A percentile compares a stretch with the other conserved stretches of the same genome.
phyloP scores from a whole-genome alignment of 2,888 invertebrate species.

The Drosophila anomelani region DNA sequence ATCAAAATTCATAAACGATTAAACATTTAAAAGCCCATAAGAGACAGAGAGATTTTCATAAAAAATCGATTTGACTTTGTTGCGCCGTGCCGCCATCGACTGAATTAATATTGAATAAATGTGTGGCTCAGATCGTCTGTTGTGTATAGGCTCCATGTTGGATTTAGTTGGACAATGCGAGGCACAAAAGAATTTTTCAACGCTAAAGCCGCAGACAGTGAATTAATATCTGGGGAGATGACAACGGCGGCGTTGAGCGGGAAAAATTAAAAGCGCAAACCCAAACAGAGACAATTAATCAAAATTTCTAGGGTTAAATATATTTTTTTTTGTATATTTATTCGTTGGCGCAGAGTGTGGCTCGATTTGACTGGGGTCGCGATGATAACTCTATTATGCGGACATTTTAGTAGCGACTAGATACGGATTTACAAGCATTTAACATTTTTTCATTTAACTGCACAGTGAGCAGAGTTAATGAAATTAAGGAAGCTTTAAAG shows the following conservation, averaged over 20 bases:
- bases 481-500: too few species aligned
- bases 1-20: constrained; percentile 80
- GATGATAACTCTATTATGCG: constrained; percentile 71
- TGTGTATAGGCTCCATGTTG: constrained; percentile 30
- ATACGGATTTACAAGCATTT: constrained; percentile 72
- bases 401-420: constrained; percentile 72
- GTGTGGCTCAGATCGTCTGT: constrained; percentile 30
- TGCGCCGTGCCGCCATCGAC: constrained; percentile 55
- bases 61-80: constrained; percentile 78
- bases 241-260: constrained; percentile 62
- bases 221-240: constrained; percentile 58
- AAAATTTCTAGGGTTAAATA: constrained; percentile 47
- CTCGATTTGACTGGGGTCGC: constrained; percentile 24
- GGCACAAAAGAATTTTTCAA: constrained; percentile 70
- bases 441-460: constrained; percentile 49
- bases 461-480: background rate
- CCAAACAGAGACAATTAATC: constrained; percentile 73
- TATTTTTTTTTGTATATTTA: background rate
- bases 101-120: constrained; percentile 44
- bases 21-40: constrained; percentile 80
- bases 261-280: constrained; percentile 73
- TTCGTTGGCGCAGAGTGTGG: constrained; percentile 5
- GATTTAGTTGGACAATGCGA: constrained; percentile 42
- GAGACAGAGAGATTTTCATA: constrained; percentile 73
- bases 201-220: constrained; percentile 74